A percentile compares a stretch with the other conserved stretches of the same genome.
phyloP scores from a whole-genome alignment of 2,797 vertebrate species.

The Tolypeutes matacus region DNA sequence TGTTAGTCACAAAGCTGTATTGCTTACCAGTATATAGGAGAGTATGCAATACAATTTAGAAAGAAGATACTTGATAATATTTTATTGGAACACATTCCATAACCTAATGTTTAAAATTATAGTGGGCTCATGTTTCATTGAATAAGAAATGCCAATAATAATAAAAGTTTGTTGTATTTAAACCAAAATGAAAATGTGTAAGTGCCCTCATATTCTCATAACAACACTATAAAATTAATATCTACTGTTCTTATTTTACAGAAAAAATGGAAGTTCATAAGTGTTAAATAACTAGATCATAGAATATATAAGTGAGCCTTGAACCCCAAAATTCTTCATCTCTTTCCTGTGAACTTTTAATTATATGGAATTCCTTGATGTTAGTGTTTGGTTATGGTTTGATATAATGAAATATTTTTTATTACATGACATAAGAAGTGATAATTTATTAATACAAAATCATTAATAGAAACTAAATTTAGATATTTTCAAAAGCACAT shows the following conservation, averaged over 20 bases:
- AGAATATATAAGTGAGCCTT: not conserved
- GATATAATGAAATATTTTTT: too few species aligned
- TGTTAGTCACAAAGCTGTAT: not conserved
- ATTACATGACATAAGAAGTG: not conserved
- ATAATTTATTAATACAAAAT: not conserved
- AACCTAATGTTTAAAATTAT: too few species aligned
- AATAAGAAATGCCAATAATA: not conserved
- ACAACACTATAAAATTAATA: too few species aligned
- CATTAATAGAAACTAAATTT: not conserved
- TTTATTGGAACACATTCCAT: too few species aligned
- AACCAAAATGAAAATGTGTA: not conserved
- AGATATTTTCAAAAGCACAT: not conserved
- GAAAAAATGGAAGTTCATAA: not conserved
- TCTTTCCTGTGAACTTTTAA: not conserved
- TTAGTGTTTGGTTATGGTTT: not conserved
- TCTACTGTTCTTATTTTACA: too few species aligned
- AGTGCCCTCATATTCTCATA: not conserved
- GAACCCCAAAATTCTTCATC: not conserved
- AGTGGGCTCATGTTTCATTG: not conserved
- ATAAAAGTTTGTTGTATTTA: not conserved
- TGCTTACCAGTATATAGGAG: not conserved
- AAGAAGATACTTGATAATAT: too few species aligned
- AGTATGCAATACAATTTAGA: too few species aligned
- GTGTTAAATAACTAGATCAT: not conserved
- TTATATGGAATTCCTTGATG: not conserved